Percentiles rank a stretch among this genome's conserved stretches.
Evolutionary conservation across 2,797 vertebrate species (phyloP).

Genomic region (Brachymystax lenok): DNA sequence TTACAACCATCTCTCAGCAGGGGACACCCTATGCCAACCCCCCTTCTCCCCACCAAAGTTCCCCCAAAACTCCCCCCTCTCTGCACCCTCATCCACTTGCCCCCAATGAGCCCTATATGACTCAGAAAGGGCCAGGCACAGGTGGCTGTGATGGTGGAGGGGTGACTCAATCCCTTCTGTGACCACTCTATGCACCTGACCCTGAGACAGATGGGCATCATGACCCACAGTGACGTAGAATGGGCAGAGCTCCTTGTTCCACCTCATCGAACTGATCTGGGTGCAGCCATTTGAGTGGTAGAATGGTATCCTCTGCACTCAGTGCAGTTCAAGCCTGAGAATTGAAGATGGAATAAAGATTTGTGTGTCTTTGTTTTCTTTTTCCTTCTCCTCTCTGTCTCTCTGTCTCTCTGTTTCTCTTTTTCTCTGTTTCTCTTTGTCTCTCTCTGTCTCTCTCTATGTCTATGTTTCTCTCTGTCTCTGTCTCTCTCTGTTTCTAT

Average conservation of each 20-base stretch:
- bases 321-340: conserved; percentile 59
- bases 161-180: conserved; percentile 38
- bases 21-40: conserved; percentile 13
- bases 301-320: conserved; percentile 50
- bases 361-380: conserved; percentile 35
- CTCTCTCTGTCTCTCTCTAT: background rate
- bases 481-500: background rate
- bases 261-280: conserved; percentile 29
- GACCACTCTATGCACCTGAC: conserved; percentile 26
- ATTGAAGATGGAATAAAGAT: conserved; percentile 59
- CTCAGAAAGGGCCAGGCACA: conserved; percentile 31
- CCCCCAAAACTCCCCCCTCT: background rate
- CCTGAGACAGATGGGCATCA: conserved; percentile 10
- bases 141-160: conserved; percentile 22
- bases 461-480: background rate
- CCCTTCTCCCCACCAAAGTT: conserved; percentile 36
- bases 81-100: background rate
- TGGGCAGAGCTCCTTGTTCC: conserved; percentile 11
- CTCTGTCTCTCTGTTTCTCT: background rate
- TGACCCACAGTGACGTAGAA: background rate
- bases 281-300: conserved; percentile 26
- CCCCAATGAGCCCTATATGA: conserved; percentile 28
- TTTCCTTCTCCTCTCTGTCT: background rate
- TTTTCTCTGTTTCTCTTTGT: background rate
- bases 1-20: conserved; percentile 53